These are phyloP conservation scores for Heliopora coerulea DNA, from an alignment of 92 coral and sea anemone species.

Conservation along the genomic window DNA sequence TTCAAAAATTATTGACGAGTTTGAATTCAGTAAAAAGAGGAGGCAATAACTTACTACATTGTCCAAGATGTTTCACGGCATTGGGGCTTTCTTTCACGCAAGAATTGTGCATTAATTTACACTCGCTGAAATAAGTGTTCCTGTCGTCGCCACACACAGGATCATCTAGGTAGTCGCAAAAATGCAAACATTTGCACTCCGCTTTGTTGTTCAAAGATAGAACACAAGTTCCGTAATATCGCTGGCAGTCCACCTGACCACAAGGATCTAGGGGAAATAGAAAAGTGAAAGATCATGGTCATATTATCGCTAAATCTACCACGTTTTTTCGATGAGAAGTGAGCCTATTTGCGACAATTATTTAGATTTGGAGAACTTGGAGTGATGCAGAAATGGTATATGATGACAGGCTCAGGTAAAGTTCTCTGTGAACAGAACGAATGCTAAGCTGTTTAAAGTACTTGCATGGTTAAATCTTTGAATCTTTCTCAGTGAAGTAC, in stretches of 20 bases:
- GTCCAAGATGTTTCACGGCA: slow-evolving; percentile 15
- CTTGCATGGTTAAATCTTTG: too few species aligned
- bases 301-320: too few species aligned
- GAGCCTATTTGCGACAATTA: too few species aligned
- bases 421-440: too few species aligned
- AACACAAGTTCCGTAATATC: slow-evolving; percentile 27
- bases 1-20: too few species aligned
- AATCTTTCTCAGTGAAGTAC: too few species aligned
- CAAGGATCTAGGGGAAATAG: slow-evolving; percentile 16
- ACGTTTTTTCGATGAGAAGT: too few species aligned
- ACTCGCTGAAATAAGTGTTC: slow-evolving; percentile 23
- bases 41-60: slow-evolving; percentile 30
- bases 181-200: slow-evolving; percentile 34
- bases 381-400: too few species aligned
- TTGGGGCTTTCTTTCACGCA: slow-evolving; percentile 21
- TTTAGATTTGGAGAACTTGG: too few species aligned
- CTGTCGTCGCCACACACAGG: slow-evolving; percentile 33
- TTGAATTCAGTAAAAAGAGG: too few species aligned
- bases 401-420: too few species aligned
- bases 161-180: slow-evolving; percentile 3
- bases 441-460: too few species aligned
- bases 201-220: slow-evolving; percentile 9
- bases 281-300: not conserved
- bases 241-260: slow-evolving; percentile 1
- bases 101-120: slow-evolving; percentile 15